Evolutionary conservation across 2,797 vertebrate species (phyloP).

Genomic region (Phyllotis vaccarum): DNA sequence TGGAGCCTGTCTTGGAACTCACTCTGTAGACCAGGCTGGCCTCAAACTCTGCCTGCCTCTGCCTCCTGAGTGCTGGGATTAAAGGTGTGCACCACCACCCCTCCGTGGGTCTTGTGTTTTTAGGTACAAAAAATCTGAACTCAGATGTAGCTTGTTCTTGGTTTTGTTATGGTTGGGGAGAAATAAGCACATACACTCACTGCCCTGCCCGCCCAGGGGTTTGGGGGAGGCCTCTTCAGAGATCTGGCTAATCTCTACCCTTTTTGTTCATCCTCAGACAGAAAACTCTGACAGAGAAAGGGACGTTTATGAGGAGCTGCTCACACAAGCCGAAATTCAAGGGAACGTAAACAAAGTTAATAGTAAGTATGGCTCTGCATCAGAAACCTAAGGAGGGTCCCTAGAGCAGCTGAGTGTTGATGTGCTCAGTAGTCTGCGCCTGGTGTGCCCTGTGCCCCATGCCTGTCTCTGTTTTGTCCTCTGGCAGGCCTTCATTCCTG

Average conservation of each 20-base stretch:
- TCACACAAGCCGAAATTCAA: conserved; percentile 99
- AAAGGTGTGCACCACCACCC: too few species aligned
- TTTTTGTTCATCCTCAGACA: conserved; percentile 87
- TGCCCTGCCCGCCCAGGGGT: too few species aligned
- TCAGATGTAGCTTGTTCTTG: neutral
- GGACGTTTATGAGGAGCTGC: conserved; percentile 97
- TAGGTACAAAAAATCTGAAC: neutral
- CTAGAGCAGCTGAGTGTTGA: neutral
- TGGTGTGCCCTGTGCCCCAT: neutral
- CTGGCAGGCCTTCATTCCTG: too few species aligned
- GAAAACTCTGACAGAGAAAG: conserved; percentile 93
- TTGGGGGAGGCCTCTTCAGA: too few species aligned
- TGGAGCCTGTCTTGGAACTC: too few species aligned
- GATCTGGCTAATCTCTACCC: neutral
- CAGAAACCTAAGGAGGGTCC: too few species aligned
- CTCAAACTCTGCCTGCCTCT: too few species aligned
- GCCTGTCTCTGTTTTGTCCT: neutral
- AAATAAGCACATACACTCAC: neutral
- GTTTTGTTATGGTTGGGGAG: neutral
- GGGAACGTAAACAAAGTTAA: conserved; percentile 98
- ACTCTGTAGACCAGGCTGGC: too few species aligned
- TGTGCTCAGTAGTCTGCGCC: neutral
- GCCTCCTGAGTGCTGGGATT: too few species aligned
- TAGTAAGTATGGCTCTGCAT: conserved; percentile 87
- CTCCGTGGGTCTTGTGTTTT: neutral